Base-by-base conservation (phyloP, 1,140 invertebrate species). In the Hirudo medicinalis region DNA sequence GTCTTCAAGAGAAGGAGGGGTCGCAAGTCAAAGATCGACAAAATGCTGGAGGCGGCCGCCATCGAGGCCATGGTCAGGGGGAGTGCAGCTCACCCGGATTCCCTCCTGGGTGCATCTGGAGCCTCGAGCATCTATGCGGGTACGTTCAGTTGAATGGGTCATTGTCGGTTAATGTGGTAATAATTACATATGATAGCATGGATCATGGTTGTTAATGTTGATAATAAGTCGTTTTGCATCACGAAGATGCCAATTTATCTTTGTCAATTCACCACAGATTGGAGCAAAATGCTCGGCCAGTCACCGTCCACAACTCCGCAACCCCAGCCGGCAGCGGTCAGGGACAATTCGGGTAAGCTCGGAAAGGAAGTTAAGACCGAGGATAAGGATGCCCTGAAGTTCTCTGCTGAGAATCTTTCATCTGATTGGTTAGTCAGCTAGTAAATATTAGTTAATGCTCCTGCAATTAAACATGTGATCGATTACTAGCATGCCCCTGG, bases 21-120 rank as follows among this genome's bases (percentile, higher is more conserved):
- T 32, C 75, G 80, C 0, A 82, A 80, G 70, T 73, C 78, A 54
- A 80, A 80, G 68, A 77, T 78, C 27, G 80, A 81, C 68, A 80
- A 80, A 70, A 72, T 79, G 76, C 77, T 79, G n/a, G 80, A 80
- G 53, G 73, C 54, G 19, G 67, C 74, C 13, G 75, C 75, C 36
- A 49, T 66, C 20, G 67, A 69, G 25, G 67, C 72, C 11, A 71
- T 71, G 55, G 70, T 55, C 22, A 63, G 57, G 29, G 57, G 57
- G 22, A 63, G 22, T 63, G 20, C 22, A n/a, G 29, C 13, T 63
- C 22, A 63, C 17, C 22, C 57, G 15, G 43, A 49, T 1, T 49
- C 43, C 9, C 43, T 49, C 43, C 43, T 49, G 5, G 43, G 43
- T 11, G 43, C 43, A 1, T 49, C 43, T 13, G 43, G 43, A 49